phyloP scores from a whole-genome alignment of 2,797 vertebrate genomes.

The Todus mexicanus region DNA sequence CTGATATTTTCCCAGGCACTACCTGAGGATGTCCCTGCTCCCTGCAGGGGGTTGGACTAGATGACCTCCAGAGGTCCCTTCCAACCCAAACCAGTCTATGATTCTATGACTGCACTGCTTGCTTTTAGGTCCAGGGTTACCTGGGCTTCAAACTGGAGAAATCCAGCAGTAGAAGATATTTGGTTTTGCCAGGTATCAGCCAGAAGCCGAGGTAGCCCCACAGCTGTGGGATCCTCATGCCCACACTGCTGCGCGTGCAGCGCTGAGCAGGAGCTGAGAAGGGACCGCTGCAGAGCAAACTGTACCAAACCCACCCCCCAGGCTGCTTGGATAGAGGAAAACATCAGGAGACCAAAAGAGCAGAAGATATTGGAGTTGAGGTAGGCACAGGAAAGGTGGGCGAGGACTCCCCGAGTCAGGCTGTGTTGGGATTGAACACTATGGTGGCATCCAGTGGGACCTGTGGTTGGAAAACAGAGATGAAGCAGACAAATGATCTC shows the following conservation, averaged over 20 bases:
- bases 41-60: too few relatives aligned
- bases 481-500: neutral
- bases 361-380: neutral
- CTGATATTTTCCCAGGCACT: neutral
- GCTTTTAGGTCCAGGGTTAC: neutral
- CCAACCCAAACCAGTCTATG: too few relatives aligned
- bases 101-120: too few relatives aligned
- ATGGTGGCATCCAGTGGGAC: neutral
- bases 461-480: neutral
- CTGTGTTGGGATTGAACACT: neutral
- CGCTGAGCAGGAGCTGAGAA: neutral
- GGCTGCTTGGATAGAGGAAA: neutral
- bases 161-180: fast-evolving
- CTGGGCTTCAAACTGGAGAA: neutral
- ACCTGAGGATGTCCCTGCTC: too few relatives aligned
- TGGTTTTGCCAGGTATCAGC: neutral
- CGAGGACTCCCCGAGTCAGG: neutral
- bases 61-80: too few relatives aligned
- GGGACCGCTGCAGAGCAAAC: too few relatives aligned
- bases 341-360: neutral
- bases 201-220: neutral
- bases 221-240: fast-evolving
- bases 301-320: too few relatives aligned
- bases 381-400: neutral
- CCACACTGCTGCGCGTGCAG: neutral